phyloP scores from a whole-genome alignment of 2,797 vertebrate species.

The Sebastes elongatus region DNA sequence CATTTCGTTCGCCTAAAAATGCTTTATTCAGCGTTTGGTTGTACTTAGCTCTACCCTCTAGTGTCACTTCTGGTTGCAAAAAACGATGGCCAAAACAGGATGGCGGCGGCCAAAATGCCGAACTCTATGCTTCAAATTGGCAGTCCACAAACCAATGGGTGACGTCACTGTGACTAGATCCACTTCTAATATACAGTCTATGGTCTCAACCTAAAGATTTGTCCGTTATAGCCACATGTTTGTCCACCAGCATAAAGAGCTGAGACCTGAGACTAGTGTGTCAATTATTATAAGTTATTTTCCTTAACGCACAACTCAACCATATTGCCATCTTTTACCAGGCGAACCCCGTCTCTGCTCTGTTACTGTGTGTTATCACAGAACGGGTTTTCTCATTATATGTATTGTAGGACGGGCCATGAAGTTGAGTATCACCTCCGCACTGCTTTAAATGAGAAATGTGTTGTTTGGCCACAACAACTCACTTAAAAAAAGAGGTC shows the following conservation, averaged over 20 bases:
- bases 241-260: not conserved
- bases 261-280: not conserved
- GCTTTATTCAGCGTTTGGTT: too few relatives aligned
- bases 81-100: too few relatives aligned
- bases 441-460: conserved; percentile 50
- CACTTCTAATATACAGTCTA: too few relatives aligned
- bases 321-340: not conserved
- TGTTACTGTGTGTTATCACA: not conserved
- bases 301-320: not conserved
- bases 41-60: too few relatives aligned
- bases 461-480: conserved; percentile 45
- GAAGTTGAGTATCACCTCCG: conserved; percentile 16
- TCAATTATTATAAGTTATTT: not conserved
- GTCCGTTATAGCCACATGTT: not conserved
- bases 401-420: not conserved
- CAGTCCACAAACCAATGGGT: too few relatives aligned
- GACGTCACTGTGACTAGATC: accelerated
- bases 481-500: conserved; percentile 45
- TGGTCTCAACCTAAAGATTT: not conserved
- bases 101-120: too few relatives aligned
- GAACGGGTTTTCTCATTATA: not conserved
- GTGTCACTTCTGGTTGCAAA: too few relatives aligned
- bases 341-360: not conserved
- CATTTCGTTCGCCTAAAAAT: too few relatives aligned
- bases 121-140: too few relatives aligned